Percentiles rank a stretch among this genome's conserved stretches.
These are phyloP conservation scores for Sinelater perroti DNA, from an alignment of 2,888 invertebrate genomes.

Conservation along the genomic window DNA sequence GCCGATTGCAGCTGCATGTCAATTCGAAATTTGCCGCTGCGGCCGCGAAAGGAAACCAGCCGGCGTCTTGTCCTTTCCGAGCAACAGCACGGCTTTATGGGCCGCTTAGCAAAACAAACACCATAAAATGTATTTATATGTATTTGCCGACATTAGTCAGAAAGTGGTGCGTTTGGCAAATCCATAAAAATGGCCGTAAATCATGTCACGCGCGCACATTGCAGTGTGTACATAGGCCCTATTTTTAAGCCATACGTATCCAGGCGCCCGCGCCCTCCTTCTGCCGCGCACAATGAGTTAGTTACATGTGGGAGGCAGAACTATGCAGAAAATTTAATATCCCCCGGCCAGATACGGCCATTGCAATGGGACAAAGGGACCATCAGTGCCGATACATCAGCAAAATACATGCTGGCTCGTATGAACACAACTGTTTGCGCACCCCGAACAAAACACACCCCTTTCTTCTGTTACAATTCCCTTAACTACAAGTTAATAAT, in stretches of 20 bases:
- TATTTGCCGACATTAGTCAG: slow-evolving; percentile 33
- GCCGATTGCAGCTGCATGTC: too few species aligned
- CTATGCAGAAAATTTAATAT: slow-evolving; percentile 16
- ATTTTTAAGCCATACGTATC: slow-evolving; percentile 28
- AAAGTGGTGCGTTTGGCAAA: slow-evolving; percentile 30
- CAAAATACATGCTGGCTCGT: too few species aligned
- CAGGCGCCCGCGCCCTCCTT: slow-evolving; percentile 14
- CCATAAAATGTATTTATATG: slow-evolving; percentile 1
- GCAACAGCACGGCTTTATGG: too few species aligned
- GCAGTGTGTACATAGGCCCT: slow-evolving; percentile 29
- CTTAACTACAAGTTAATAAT: too few species aligned
- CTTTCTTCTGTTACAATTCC: too few species aligned
- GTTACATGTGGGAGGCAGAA: slow-evolving; percentile 20
- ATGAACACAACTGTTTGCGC: too few species aligned
- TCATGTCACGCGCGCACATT: slow-evolving; percentile 21
- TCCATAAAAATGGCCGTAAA: slow-evolving; percentile 31
- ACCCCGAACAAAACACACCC: too few species aligned
- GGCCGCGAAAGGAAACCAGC: too few species aligned
- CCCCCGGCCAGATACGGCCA: background rate
- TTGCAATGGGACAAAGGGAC: background rate
- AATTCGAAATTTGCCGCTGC: too few species aligned
- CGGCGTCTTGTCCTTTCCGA: too few species aligned
- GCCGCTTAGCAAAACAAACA: slow-evolving; percentile 31
- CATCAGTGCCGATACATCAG: too few species aligned
- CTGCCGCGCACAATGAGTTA: slow-evolving; percentile 11